Evolutionary conservation across 2,797 vertebrate genomes (phyloP), one percentile per base, ranked within the genome.

Genomic region (Psittacula derbiana): DNA sequence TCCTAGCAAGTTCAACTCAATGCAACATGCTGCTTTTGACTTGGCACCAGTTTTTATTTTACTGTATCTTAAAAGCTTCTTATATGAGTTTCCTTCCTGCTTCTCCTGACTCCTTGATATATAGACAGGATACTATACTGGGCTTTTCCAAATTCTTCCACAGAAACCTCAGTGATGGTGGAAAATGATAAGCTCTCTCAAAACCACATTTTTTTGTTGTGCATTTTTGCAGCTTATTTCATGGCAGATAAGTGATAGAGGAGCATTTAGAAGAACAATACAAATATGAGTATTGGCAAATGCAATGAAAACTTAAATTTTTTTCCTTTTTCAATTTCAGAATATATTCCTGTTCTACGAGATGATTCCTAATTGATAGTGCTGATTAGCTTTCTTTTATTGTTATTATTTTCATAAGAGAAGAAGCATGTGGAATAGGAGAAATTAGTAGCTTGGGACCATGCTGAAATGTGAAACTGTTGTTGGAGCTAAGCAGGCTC

Each of bases 301-400:
- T 19, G 12, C 16, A 31, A 7, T 16, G 12, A 25, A 74, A 23
- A 28, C 8, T 30, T 31, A 43, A 55, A 88, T 19, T 44, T 25
- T 33, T 81, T 84, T 79, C 25, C 13, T 69, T 55, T 75, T 83
- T 44, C 58, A 47, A 11, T 92, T 61, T 71, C 30, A 46, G 50
- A 88, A 27, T 82, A 60, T 80, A 84, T 79, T 86, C 44, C 28
- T 76, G 10, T 74, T 81, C 75, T 80, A 1, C n/a, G 74, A 91
- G 61, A 52, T 50, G 28, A 46, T 52, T 92, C 33, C 76, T 86
- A 90, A 71, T 38, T 78, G 93, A 76, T 88, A 80, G 67, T 49
- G 64, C 65, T 66, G 86, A 95, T 94, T 94, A 90, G 16, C 57
- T 81, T 90, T 47, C 80, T 92, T 92, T 87, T 90, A 71, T 83